phyloP scores from a whole-genome alignment of 2,888 invertebrate species.

The Dolichopus griseipennis region DNA sequence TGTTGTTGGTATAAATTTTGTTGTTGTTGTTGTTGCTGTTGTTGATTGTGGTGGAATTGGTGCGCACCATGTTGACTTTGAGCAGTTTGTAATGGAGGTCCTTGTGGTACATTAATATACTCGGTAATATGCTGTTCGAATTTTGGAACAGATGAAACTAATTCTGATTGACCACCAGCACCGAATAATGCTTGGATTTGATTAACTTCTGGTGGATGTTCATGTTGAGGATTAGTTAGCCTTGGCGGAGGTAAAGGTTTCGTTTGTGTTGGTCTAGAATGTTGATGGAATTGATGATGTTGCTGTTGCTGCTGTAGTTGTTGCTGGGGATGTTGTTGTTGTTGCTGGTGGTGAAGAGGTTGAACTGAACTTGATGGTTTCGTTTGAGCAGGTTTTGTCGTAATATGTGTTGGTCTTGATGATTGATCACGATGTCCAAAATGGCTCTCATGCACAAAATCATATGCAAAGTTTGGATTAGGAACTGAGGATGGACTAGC shows the following conservation, averaged over 20 bases:
- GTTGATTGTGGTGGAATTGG: background rate
- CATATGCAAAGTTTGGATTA: no score
- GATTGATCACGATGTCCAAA: no score
- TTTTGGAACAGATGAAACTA: constrained; percentile 67
- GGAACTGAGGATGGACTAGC: no score
- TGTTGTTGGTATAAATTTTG: background rate
- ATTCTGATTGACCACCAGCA: constrained; percentile 45
- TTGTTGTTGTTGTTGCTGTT: constrained; percentile 15
- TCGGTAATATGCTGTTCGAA: constrained; percentile 68
- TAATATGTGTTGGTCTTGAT: no score
- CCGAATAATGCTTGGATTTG: constrained; percentile 39
- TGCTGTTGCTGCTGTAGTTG: constrained; percentile 1
- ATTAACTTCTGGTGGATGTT: constrained; percentile 17
- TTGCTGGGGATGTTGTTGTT: background rate
- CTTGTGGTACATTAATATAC: constrained; percentile 33
- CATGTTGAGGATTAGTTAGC: background rate
- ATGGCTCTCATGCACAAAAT: no score
- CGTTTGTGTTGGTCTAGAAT: background rate
- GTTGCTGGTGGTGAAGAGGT: constrained; percentile 19
- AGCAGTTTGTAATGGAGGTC: constrained; percentile 22
- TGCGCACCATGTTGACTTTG: constrained; percentile 27
- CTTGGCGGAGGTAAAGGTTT: background rate
- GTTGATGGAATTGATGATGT: constrained; percentile 19
- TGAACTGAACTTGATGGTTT: constrained; percentile 27
- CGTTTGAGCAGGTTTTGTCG: constrained; percentile 20